Conservation (phyloP, 1,140 invertebrate species). For the Nymphalis io region DNA sequence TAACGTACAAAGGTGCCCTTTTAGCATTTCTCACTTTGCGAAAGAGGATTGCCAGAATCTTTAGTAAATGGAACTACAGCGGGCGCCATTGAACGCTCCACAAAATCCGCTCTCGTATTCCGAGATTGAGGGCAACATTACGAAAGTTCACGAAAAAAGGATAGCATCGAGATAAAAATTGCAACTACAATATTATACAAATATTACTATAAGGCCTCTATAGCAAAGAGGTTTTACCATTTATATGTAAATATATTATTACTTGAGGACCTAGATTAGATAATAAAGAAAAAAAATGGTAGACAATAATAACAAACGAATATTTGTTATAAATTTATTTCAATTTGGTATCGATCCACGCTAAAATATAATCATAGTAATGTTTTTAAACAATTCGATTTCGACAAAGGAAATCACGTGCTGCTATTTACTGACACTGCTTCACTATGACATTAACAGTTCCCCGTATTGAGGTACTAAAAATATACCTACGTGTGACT, state of each 20-base stretch:
- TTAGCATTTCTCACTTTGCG: slow-evolving; percentile 13
- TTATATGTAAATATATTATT: slow-evolving; percentile 26
- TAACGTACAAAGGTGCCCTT: slow-evolving; percentile 1
- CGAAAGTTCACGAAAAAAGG: slow-evolving; percentile 27
- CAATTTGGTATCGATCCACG: neutral
- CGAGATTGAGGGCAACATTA: slow-evolving; percentile 25
- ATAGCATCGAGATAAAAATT: slow-evolving; percentile 14
- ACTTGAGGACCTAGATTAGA: slow-evolving; percentile 1
- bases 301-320: too few species aligned
- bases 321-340: too few species aligned
- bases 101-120: slow-evolving; percentile 20
- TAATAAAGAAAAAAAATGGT: neutral
- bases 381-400: slow-evolving; percentile 45
- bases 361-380: neutral
- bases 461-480: slow-evolving; percentile 36
- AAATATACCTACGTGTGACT: slow-evolving; percentile 54
- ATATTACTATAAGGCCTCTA: slow-evolving; percentile 20
- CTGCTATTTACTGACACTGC: slow-evolving; percentile 40
- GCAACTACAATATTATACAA: slow-evolving; percentile 28
- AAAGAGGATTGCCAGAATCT: slow-evolving; percentile 21
- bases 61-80: slow-evolving; percentile 15
- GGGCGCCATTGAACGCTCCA: slow-evolving; percentile 15
- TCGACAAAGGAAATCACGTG: slow-evolving; percentile 67
- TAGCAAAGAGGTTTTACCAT: slow-evolving; percentile 18
- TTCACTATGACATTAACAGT: slow-evolving; percentile 20